These are phyloP conservation scores for Mobula hypostoma DNA, from an alignment of 2,113 vertebrate genomes.

Conservation along the genomic window DNA sequence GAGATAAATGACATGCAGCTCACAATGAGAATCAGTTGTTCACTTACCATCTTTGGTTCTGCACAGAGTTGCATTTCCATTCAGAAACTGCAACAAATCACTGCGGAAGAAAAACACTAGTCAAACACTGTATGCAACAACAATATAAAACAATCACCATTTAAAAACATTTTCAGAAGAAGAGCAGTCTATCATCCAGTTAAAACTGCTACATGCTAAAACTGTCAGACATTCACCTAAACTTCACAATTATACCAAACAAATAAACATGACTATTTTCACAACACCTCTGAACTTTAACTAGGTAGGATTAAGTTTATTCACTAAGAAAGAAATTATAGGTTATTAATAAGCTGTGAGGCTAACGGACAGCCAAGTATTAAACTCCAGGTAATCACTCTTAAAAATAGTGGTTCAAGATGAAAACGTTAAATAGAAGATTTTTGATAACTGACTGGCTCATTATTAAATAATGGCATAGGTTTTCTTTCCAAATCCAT, in stretches of 20 bases:
- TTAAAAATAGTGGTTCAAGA: neutral
- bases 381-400: neutral
- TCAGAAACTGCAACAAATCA: slow-evolving; percentile 73
- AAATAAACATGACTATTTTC: neutral
- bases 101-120: slow-evolving; percentile 57
- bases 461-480: neutral
- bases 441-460: neutral
- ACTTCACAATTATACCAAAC: neutral
- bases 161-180: neutral
- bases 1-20: neutral
- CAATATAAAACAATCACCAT: too few relatives aligned
- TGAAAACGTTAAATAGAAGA: too few relatives aligned
- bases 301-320: neutral
- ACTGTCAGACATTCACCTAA: too few relatives aligned
- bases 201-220: neutral
- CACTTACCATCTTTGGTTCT: slow-evolving; percentile 28
- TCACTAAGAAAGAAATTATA: neutral
- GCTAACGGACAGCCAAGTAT: neutral
- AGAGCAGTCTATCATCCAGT: neutral
- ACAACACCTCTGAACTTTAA: neutral
- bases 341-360: neutral
- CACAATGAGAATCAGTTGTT: slow-evolving; percentile 44
- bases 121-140: neutral
- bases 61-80: slow-evolving; percentile 71
- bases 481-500: neutral